Percentiles rank a stretch among this genome's conserved stretches.
Conservation (phyloP, 2,888 invertebrate genomes). For the Orthonychiurus folsomi region DNA sequence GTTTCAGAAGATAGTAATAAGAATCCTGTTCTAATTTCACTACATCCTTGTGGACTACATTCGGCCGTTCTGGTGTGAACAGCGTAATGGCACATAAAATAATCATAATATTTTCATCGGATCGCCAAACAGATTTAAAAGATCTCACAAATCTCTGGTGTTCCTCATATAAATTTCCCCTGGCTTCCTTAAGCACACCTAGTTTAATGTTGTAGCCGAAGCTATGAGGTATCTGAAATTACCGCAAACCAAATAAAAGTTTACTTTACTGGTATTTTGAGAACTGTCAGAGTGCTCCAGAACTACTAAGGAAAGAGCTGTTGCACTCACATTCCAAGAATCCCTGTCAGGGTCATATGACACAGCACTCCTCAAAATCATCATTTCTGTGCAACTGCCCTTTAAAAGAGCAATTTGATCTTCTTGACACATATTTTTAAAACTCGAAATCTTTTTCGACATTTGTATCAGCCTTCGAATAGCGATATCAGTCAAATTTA, state of each 20-base stretch:
- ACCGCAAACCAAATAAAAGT: neutral
- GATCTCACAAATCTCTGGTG: constrained; percentile 76
- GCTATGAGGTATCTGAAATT: constrained; percentile 68
- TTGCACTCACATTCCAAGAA: constrained; percentile 64
- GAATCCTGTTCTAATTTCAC: constrained; percentile 73
- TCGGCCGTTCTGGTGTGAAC: constrained; percentile 72
- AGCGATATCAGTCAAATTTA: constrained; percentile 84
- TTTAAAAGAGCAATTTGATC: constrained; percentile 83
- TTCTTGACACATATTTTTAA: constrained; percentile 86
- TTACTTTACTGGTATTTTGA: neutral
- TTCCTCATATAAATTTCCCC: constrained; percentile 78
- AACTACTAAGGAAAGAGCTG: neutral
- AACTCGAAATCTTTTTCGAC: constrained; percentile 58
- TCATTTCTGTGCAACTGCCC: constrained; percentile 92
- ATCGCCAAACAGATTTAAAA: constrained; percentile 74
- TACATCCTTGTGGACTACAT: constrained; percentile 73
- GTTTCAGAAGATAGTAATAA: constrained; percentile 67
- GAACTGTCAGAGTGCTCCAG: too few relatives aligned
- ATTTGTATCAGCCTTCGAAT: constrained; percentile 64
- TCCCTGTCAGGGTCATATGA: constrained; percentile 81
- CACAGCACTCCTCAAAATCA: constrained; percentile 85
- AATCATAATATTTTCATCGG: constrained; percentile 80
- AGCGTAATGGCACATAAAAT: constrained; percentile 83
- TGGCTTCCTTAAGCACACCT: constrained; percentile 81
- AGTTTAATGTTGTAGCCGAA: constrained; percentile 67